Percentiles rank a stretch among this genome's conserved stretches.
Conservation (phyloP, 2,113 vertebrate species). For the human (Homo sapiens) region DNA sequence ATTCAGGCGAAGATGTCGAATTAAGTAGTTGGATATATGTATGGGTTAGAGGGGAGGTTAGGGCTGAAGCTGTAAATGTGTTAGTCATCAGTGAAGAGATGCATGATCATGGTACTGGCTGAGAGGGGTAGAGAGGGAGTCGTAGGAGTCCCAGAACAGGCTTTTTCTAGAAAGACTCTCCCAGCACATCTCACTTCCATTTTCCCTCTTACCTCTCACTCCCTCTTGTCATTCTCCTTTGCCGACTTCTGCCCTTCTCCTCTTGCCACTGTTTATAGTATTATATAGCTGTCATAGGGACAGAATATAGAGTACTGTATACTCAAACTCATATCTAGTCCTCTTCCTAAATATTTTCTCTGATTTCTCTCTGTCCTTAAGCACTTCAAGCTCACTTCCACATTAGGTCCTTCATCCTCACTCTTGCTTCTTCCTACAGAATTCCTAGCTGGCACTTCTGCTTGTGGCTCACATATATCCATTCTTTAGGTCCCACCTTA, state of each 20-base stretch:
- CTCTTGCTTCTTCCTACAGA: neutral
- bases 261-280: neutral
- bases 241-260: neutral
- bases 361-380: neutral
- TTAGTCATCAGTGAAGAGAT: neutral
- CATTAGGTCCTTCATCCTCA: neutral
- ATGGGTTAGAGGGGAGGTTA: neutral
- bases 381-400: neutral
- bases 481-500: neutral
- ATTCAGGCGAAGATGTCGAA: neutral
- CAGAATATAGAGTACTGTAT: neutral
- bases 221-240: neutral
- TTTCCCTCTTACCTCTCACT: neutral
- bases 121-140: neutral
- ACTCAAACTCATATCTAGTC: neutral
- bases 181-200: neutral
- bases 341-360: neutral
- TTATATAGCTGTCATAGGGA: neutral
- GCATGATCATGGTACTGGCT: neutral
- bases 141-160: neutral
- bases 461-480: neutral
- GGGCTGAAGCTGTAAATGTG: neutral
- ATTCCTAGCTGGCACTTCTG: neutral
- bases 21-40: neutral
- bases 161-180: neutral